Conservation (phyloP, 2,797 vertebrate species). For the Siniperca obscura region DNA sequence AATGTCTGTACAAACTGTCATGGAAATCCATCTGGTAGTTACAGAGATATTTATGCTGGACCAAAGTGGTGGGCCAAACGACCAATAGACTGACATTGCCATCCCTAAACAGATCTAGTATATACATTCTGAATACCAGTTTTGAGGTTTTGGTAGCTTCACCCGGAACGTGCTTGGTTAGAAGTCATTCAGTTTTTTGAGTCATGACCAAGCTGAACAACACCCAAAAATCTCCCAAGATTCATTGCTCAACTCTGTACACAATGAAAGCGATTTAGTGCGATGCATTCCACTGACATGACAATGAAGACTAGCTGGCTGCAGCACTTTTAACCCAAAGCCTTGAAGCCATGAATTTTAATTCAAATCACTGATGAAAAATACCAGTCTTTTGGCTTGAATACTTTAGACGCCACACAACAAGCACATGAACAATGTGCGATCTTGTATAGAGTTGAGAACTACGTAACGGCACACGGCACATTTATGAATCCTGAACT, state of each 20-base stretch:
- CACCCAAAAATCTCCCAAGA: constrained; percentile 31
- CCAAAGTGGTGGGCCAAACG: neutral
- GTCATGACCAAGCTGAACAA: constrained; percentile 16
- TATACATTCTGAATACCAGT: neutral
- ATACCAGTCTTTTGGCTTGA: constrained; percentile 40
- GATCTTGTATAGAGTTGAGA: constrained; percentile 14
- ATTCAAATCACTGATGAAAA: constrained; percentile 52
- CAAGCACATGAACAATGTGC: constrained; percentile 25
- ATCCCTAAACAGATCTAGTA: neutral
- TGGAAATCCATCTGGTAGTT: neutral
- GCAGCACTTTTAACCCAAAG: constrained; percentile 31
- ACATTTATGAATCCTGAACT: constrained; percentile 7
- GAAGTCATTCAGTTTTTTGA: constrained; percentile 17
- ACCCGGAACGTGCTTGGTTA: neutral
- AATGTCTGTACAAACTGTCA: neutral
- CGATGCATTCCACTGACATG: constrained; percentile 54
- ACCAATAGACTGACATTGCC: neutral
- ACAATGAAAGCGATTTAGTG: constrained; percentile 57
- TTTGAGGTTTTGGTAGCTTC: neutral
- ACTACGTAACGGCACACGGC: neutral
- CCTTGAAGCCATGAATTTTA: constrained; percentile 50
- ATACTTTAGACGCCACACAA: constrained; percentile 10
- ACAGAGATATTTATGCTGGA: neutral
- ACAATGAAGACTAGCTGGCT: constrained; percentile 24
- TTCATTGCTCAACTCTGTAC: constrained; percentile 13